Base-by-base conservation (phyloP, 2,888 invertebrate species). In the Teinopalpus imperialis region DNA sequence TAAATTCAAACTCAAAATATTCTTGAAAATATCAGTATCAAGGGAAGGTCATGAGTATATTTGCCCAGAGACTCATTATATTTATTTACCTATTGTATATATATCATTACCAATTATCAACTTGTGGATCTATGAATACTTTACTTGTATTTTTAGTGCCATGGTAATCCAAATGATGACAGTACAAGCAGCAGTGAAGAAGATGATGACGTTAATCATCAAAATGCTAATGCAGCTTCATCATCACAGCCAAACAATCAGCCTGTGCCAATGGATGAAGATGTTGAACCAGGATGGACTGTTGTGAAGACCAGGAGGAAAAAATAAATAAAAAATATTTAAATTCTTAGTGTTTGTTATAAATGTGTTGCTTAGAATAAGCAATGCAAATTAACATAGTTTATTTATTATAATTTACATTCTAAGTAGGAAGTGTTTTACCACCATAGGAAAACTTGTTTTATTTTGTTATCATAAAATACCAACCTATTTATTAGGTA, bases 251-350 rank as follows among this genome's bases (percentile, higher is more conserved):
- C 52, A 16, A 63, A 47, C 23, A 45, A 53, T 39, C 67, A 63
- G 1, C 63, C 70, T 5, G 80, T 83, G 55, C 79, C 81, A 0
- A 81, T 85, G 74, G 87, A 89, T 10, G 88, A 87, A 52, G 88
- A 89, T 49, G 82, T 82, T 0, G 92, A 93, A 56, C 90, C 91
- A 0, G 93, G 92, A n/a, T 93, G 93, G 93, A 93, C 92, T 7
- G 89, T 91, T 39, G 92, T 93, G 0, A 81, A 87, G 55, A 75
- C 88, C 5, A 76, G 85, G 53, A 86, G 89, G 66, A 83, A 83
- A 80, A 86, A 90, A 81, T 89, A 74, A 73, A 56, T 30, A 23
- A 7, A 31, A n/a, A 14, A 23, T n/a, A n/a, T n/a, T n/a, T n/a
- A n/a, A n/a, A n/a, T n/a, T n/a, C n/a, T n/a, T n/a, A n/a, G n/a